Conservation (phyloP, 2,888 invertebrate genomes). For the Drosophila fulvimacula region DNA sequence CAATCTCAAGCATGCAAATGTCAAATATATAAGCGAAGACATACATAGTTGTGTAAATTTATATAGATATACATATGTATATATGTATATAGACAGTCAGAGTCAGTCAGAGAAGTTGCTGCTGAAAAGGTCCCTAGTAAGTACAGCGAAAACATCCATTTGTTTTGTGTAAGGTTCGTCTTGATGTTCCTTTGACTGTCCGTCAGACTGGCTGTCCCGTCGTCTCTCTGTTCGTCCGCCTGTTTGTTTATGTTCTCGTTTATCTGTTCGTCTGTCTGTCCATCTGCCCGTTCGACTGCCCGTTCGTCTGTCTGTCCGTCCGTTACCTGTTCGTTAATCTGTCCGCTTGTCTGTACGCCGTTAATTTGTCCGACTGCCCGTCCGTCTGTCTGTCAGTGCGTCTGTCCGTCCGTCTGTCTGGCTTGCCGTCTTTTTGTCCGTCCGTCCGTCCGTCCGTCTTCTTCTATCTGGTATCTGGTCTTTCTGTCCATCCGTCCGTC, state of each 20-base stretch:
- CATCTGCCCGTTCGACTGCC: background rate
- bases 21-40: background rate
- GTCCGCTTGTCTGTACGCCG: too few species aligned
- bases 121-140: background rate
- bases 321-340: background rate
- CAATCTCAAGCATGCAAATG: slow-evolving; percentile 10
- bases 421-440: too few species aligned
- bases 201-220: background rate
- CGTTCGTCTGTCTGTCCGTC: background rate
- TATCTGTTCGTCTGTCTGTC: background rate
- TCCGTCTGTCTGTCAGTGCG: too few species aligned
- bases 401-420: too few species aligned
- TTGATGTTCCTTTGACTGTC: background rate
- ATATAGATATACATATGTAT: background rate
- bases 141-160: too few species aligned
- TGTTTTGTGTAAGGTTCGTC: too few species aligned
- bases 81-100: background rate
- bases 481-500: too few species aligned
- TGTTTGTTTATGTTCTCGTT: background rate
- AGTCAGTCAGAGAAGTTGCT: background rate
- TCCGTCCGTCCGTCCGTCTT: too few species aligned
- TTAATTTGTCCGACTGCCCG: background rate
- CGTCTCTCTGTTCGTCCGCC: background rate
- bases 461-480: too few species aligned
- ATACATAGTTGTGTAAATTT: background rate